Base-by-base conservation (phyloP, 2,888 invertebrate species). In the Drosophila pseudotalamancana region DNA sequence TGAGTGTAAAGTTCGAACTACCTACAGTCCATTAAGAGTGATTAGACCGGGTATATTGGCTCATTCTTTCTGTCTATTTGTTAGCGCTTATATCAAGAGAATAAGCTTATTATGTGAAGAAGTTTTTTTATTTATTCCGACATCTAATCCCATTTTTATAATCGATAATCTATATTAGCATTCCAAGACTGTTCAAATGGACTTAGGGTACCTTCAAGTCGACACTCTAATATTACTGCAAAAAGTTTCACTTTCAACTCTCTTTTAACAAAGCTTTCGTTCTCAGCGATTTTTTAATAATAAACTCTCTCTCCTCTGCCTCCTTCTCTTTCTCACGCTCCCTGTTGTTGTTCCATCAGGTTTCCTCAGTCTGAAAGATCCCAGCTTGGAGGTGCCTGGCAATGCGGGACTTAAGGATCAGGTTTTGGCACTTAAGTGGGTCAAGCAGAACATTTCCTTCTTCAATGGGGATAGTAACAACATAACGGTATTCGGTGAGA, bases 331-430 rank as follows among this genome's bases (percentile, higher is more conserved):
- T 11, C 11, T 4, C 9, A 14, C 0, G 6, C 6, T n/a, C 6
- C 14, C 4, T 31, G 1, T 16, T 0, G 8, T 46, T 11, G 4
- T 5, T 50, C 16, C 1, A 12, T 4, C 8, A 93, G 93, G 93
- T 11, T 93, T 93, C 56, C 83, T 93, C n/a, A 91, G 90, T 31
- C 83, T 93, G 0, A 86, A 91, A 37, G 92, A 93, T 74, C 88
- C 91, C n/a, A 84, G 89, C 2, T 71, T 93, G 1, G 88, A 91
- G 31, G 90, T 93, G 19, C 92, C 93, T 1, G 93, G 93, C 0
- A 93, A 93, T 83, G 92, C 92, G 1, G 93, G 92, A 0, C 86
- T 93, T 0, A 93, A 93, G 84, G 93, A 93, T 81, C 92, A 92
- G 87, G 89, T 92, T 0, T 64, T 92, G 70, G 93, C 93, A 0